These are phyloP conservation scores for Eudasyphora cyanicolor DNA, from an alignment of 2,888 invertebrate genomes.

Conservation along the genomic window DNA sequence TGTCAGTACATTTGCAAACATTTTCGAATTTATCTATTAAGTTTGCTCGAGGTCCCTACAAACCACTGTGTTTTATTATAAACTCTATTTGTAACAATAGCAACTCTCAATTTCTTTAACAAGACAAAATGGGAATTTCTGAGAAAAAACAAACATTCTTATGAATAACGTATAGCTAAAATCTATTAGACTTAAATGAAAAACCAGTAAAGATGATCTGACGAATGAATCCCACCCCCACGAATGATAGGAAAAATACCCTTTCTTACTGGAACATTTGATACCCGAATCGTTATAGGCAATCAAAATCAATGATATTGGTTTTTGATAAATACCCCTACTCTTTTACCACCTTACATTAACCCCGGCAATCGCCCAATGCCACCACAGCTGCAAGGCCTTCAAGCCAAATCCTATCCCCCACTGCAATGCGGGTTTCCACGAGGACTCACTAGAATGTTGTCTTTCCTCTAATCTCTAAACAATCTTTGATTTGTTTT, in stretches of 20 bases:
- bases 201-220: too few relatives aligned
- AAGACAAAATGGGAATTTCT: background rate
- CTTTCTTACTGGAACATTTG: conserved; percentile 22
- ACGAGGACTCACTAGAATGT: conserved; percentile 47
- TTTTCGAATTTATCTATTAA: too few relatives aligned
- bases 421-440: background rate
- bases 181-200: conserved; percentile 57
- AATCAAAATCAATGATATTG: conserved; percentile 66
- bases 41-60: background rate
- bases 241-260: conserved; percentile 34
- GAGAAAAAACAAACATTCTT: conserved; percentile 27
- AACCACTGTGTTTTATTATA: background rate
- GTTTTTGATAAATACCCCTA: conserved; percentile 62
- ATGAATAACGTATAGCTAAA: conserved; percentile 53
- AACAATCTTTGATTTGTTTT: conserved; percentile 65
- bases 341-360: conserved; percentile 3
- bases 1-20: too few relatives aligned
- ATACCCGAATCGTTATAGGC: conserved; percentile 50
- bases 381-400: conserved; percentile 48
- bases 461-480: conserved; percentile 45
- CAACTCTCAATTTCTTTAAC: background rate
- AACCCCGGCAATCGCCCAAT: conserved; percentile 14
- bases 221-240: background rate
- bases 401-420: background rate
- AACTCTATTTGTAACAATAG: background rate